phyloP scores from a whole-genome alignment of 2,113 vertebrate species.

The Sitta europaea region DNA sequence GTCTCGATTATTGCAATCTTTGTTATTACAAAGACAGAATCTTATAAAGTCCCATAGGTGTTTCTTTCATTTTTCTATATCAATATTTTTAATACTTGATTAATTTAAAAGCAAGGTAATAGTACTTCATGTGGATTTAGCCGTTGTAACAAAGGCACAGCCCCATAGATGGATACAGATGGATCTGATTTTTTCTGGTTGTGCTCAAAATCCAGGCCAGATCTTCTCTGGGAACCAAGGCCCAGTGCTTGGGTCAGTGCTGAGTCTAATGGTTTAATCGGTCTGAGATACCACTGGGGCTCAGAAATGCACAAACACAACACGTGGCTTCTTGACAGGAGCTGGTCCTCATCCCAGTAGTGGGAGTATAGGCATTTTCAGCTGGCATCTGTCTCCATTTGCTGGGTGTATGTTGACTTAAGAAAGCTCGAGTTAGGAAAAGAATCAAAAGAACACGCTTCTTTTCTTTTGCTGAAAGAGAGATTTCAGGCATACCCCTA shows the following conservation, averaged over 20 bases:
- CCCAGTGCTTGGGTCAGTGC: neutral
- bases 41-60: neutral
- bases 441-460: neutral
- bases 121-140: neutral
- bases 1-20: neutral
- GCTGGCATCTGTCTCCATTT: neutral
- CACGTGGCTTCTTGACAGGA: neutral
- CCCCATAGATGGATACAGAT: neutral
- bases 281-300: neutral
- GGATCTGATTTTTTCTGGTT: neutral
- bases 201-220: neutral
- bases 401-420: neutral
- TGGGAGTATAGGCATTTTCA: neutral
- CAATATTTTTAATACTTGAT: neutral
- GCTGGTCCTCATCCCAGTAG: fast-evolving
- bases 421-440: neutral
- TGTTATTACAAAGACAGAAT: neutral
- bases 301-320: neutral
- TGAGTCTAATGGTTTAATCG: neutral
- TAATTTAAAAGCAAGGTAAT: neutral
- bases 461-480: neutral
- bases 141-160: neutral
- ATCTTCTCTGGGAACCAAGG: neutral
- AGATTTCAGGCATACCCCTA: neutral
- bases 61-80: neutral